A percentile compares a stretch with the other conserved stretches of the same genome.
Conservation (phyloP, 2,888 invertebrate genomes). For the Allacma fusca region DNA sequence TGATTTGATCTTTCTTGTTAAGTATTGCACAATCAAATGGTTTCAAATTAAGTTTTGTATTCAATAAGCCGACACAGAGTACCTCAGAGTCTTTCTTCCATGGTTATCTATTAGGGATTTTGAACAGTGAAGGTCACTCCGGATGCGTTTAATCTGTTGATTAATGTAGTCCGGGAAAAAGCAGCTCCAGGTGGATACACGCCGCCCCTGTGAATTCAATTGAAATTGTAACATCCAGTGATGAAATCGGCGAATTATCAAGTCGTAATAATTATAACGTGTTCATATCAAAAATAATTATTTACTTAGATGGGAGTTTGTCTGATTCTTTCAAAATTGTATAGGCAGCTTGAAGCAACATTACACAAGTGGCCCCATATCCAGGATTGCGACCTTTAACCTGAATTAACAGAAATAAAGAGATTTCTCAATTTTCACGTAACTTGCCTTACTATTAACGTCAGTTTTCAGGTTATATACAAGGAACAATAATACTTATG, state of each 20-base stretch:
- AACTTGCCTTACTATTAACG: not conserved
- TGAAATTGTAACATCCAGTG: not conserved
- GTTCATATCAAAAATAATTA: conserved; percentile 63
- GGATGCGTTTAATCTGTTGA: conserved; percentile 76
- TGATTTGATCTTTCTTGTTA: too few relatives aligned
- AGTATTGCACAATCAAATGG: too few relatives aligned
- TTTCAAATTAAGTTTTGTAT: too few relatives aligned
- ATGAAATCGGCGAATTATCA: too few relatives aligned
- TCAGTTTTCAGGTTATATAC: not conserved
- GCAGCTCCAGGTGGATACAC: conserved; percentile 86
- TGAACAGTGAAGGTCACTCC: conserved; percentile 76
- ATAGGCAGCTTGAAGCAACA: conserved; percentile 76
- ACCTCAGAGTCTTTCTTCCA: too few relatives aligned
- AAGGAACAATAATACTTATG: not conserved
- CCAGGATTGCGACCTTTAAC: conserved; percentile 76
- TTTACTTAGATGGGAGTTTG: conserved; percentile 78
- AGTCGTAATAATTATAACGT: not conserved
- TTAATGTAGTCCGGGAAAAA: conserved; percentile 80
- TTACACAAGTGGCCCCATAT: conserved; percentile 82
- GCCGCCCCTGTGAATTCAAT: conserved; percentile 75
- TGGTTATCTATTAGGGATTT: too few relatives aligned
- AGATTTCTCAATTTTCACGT: not conserved
- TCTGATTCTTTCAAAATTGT: conserved; percentile 78
- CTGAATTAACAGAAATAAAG: conserved; percentile 62
- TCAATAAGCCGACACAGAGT: too few relatives aligned